Evolutionary conservation across 2,888 invertebrate species (phyloP), one percentile per base, ranked within the genome.

Genomic region (Cheilosia vernalis): DNA sequence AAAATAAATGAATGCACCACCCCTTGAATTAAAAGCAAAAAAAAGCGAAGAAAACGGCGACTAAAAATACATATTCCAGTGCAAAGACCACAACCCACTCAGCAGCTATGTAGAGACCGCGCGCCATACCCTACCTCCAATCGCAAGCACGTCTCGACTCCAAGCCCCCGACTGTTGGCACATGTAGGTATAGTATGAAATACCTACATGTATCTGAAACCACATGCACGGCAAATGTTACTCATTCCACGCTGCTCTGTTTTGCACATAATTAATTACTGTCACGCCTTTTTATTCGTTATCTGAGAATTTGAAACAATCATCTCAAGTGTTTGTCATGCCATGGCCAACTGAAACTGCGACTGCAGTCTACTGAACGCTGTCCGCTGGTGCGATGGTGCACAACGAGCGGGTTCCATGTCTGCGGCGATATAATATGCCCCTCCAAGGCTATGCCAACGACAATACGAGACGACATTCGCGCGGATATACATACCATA

Each of bases 231-330:
- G 76, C 70, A 85, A 85, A 81, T 81, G 76, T 81, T 85, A 77
- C 81, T 85, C 85, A 85, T 85, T 85, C 67, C 76, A 81, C 78
- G 66, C 67, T 66, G 70, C 81, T 81, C 85, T 85, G 85, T 81
- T 85, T 85, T 85, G 85, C 85, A 89, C 89, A 90, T 92, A 92
- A 92, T 92, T 92, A 92, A 92, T 92, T 91, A 92, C 92, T 91
- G 92, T 92, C 92, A 91, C 92, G 92, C 92, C 91, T 91, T 89
- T 88, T 88, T 89, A 87, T 87, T 87, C 87, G 87, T 88, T 89
- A 89, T 88, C 88, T 88, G 88, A 87, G 88, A 88, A 90, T 90
- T 90, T 90, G 89, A 91, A 91, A 90, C 90, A 90, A 90, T 90
- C 90, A 90, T 90, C 89, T 89, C 88, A 87, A 88, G 88, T 88